Conservation (phyloP, 2,888 invertebrate genomes). For the Pelosia muscerda region DNA sequence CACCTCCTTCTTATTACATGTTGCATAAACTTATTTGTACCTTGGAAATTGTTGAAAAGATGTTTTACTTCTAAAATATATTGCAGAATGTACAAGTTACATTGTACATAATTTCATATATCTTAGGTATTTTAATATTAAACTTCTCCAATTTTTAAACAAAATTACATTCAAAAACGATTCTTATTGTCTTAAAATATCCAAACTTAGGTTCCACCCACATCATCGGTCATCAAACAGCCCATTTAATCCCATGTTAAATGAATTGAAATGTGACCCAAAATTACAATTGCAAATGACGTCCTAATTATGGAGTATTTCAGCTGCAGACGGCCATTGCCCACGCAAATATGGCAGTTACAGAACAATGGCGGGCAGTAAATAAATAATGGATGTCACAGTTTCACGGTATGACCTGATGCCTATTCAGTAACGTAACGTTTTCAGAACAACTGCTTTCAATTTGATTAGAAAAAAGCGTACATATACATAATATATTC, state of each 20-base stretch:
- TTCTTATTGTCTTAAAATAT: background rate
- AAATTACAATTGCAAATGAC: slow-evolving; percentile 44
- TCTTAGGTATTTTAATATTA: background rate
- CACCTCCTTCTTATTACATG: background rate
- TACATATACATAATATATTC: background rate
- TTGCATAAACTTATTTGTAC: background rate
- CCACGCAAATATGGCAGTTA: slow-evolving; percentile 34
- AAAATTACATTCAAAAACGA: background rate
- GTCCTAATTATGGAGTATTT: slow-evolving; percentile 35
- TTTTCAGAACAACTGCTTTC: background rate
- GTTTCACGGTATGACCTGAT: slow-evolving; percentile 11
- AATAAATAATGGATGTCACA: slow-evolving; percentile 28
- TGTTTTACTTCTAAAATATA: background rate
- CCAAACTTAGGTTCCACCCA: background rate
- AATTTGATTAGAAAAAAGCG: background rate
- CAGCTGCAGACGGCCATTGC: slow-evolving; percentile 29
- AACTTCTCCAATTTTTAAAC: background rate
- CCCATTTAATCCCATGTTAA: slow-evolving; percentile 18
- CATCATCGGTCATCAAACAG: background rate
- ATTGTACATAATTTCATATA: background rate
- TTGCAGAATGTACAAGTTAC: background rate
- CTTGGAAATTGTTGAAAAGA: background rate
- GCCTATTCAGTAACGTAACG: background rate
- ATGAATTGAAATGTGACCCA: slow-evolving; percentile 38
- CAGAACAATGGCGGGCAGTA: slow-evolving; percentile 13